Percentiles rank a stretch among this genome's conserved stretches.
Evolutionary conservation across 2,888 invertebrate genomes (phyloP).

Genomic region (Pseudococcus longispinus): DNA sequence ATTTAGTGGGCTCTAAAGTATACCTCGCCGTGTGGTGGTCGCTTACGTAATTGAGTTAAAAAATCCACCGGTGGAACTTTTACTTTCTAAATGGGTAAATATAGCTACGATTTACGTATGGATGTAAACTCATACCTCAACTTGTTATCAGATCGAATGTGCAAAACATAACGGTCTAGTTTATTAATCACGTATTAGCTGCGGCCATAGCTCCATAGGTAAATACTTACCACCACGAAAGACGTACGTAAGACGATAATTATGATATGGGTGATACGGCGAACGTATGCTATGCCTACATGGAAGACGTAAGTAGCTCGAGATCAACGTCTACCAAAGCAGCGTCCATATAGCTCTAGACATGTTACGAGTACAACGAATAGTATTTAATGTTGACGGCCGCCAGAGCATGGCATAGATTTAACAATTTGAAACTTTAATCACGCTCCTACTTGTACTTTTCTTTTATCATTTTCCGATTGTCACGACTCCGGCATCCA

Average conservation of each 20-base stretch:
- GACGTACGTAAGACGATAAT: background rate
- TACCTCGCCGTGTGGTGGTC: background rate
- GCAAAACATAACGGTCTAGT: slow-evolving; percentile 14
- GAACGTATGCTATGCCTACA: background rate
- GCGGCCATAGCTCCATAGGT: background rate
- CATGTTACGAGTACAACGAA: background rate
- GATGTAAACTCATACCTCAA: background rate
- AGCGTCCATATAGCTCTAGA: background rate
- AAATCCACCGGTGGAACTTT: background rate
- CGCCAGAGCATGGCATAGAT: background rate
- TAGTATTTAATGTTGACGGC: background rate
- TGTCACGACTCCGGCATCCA: slow-evolving; percentile 55
- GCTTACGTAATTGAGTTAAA: background rate
- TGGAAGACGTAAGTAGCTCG: slow-evolving; percentile 23
- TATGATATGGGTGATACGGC: slow-evolving; percentile 20
- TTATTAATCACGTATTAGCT: slow-evolving; percentile 30
- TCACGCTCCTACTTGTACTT: slow-evolving; percentile 35
- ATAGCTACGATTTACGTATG: background rate
- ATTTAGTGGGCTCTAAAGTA: slow-evolving; percentile 20
- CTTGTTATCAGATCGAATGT: slow-evolving; percentile 1
- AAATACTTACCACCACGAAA: too few species aligned
- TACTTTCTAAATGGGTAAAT: slow-evolving; percentile 4
- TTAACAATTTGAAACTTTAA: slow-evolving; percentile 13
- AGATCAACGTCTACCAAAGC: background rate
- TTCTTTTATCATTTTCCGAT: slow-evolving; percentile 55